Evolutionary conservation across 2,113 vertebrate species (phyloP).

Genomic region (Corythornis vintsioides): DNA sequence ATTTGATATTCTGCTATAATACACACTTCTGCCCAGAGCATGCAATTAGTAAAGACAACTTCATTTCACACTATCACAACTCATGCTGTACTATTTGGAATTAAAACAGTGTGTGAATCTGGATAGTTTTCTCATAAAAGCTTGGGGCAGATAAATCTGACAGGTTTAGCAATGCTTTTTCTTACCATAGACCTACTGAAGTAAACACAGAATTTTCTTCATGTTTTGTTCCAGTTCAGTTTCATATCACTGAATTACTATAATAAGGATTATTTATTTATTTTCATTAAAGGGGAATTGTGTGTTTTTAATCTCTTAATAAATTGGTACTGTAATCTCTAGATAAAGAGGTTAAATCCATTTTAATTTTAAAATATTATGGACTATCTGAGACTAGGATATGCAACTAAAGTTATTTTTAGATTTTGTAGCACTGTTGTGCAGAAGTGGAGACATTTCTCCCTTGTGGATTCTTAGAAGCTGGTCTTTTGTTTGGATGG

Average conservation of each 20-base stretch:
- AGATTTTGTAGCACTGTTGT: neutral
- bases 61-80: conserved; percentile 60
- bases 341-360: neutral
- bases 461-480: conserved; percentile 7
- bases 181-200: neutral
- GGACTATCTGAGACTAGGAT: neutral
- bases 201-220: neutral
- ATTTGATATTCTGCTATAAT: conserved; percentile 76
- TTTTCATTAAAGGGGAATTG: neutral
- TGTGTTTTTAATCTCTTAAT: neutral
- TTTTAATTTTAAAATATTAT: conserved; percentile 24
- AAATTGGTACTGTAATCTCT: neutral
- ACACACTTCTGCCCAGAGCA: conserved; percentile 52
- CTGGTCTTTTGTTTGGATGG: conserved; percentile 22
- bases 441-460: neutral
- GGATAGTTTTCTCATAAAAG: conserved; percentile 39
- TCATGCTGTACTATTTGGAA: conserved; percentile 42
- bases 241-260: neutral
- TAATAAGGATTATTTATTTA: neutral
- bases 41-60: conserved; percentile 74
- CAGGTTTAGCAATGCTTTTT: conserved; percentile 2
- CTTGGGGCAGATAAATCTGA: conserved; percentile 32
- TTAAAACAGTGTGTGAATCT: conserved; percentile 35
- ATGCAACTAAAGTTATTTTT: conserved; percentile 14
- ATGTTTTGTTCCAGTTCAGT: conserved; percentile 4